Evolutionary conservation across 2,888 invertebrate genomes (phyloP).

Genomic region (Pristionchus japonicus): DNA sequence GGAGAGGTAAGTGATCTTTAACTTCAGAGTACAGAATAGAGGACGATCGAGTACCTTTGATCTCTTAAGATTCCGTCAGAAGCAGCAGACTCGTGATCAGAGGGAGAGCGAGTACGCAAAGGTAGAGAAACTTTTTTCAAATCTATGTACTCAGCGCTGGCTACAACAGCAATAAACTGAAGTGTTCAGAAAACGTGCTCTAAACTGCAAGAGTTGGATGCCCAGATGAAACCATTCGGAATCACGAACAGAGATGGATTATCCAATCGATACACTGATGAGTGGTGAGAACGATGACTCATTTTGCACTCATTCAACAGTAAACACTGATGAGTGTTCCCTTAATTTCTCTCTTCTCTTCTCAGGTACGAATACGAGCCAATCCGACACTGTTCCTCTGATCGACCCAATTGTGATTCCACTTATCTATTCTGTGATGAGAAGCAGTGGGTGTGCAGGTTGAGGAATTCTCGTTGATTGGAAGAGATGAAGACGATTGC

Average conservation of each 20-base stretch:
- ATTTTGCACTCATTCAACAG: neutral
- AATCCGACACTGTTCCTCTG: conserved; percentile 65
- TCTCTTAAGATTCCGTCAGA: conserved; percentile 60
- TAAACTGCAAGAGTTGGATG: conserved; percentile 64
- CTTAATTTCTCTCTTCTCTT: neutral
- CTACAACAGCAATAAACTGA: too few species aligned
- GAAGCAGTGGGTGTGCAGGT: conserved; percentile 62
- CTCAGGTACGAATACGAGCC: conserved; percentile 72
- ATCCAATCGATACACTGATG: conserved; percentile 72
- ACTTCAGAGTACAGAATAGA: neutral
- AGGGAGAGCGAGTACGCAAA: conserved; percentile 68
- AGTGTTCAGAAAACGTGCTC: conserved; percentile 69
- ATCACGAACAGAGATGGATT: conserved; percentile 71
- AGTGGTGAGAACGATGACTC: conserved; percentile 54
- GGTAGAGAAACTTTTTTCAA: too few species aligned
- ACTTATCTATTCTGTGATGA: conserved; percentile 69
- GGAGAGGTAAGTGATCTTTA: conserved; percentile 58
- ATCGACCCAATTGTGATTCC: conserved; percentile 64
- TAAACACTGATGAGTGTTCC: neutral
- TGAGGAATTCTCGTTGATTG: neutral
- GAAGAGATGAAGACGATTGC: neutral
- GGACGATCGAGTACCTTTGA: too few species aligned
- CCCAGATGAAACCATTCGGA: conserved; percentile 73
- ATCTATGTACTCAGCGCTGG: too few species aligned
- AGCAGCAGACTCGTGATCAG: conserved; percentile 67